Base-by-base conservation (phyloP, 2,888 invertebrate species). In the Brachycybe producta region DNA sequence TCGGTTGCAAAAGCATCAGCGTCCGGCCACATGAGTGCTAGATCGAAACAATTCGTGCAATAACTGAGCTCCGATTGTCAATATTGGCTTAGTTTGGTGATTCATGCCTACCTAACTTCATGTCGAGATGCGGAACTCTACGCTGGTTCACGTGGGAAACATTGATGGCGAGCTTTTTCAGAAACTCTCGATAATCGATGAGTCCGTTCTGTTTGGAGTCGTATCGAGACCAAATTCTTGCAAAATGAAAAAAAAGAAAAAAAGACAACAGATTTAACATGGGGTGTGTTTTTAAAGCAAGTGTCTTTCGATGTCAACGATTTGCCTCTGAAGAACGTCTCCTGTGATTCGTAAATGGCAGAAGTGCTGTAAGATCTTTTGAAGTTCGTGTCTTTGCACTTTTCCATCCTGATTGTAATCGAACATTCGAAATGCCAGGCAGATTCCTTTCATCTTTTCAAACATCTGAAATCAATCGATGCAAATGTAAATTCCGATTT, bases 11-110 rank as follows among this genome's bases (percentile, higher is more conserved):
- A 23, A 5, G 23, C 19, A 1, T 45, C 28, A 17, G 23, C 45
- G 8, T 45, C 45, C n/a, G 45, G 45, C 45, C 45, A 45, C 35
- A 35, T 34, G 8, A 45, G 23, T 2, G 45, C 44, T 43, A 15
- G 8, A n/a, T 21, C n/a, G 27, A 2, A 11, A 26, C n/a, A n/a
- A 5, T 15, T 21, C 13, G 40, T 17, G 23, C 40, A 5, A 3
- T 21, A 11, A 39, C 13, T 15, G 21, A 13, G n/a, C n/a, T n/a
- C n/a, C n/a, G n/a, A n/a, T 13, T n/a, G 21, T 3, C 15, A 39
- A 39, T 3, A 19, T 2, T 4, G 7, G 3, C 13, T 11, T 19
- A 4, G 13, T n/a, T 39, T 17, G 2, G 15, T 39, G 15, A 21
- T 19, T 5, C n/a, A 40, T 4, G 19, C n/a, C 15, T 43, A 43